Evolutionary conservation across 2,113 vertebrate species (phyloP).

Genomic region (Phalacrocorax brasilianus): DNA sequence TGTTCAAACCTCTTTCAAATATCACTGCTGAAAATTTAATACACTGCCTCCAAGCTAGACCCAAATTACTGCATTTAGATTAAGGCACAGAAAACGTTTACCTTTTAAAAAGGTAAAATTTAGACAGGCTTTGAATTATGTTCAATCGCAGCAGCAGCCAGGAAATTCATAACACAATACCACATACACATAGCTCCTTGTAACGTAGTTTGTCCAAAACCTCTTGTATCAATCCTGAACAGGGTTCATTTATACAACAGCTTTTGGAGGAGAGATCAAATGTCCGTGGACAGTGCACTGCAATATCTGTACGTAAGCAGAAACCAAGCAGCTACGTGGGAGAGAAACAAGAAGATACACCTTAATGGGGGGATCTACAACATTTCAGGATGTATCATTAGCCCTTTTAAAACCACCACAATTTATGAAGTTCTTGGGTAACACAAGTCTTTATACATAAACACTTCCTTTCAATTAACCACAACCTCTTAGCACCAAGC

Average conservation of each 20-base stretch:
- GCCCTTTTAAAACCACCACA: neutral
- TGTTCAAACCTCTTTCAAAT: neutral
- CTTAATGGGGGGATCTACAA: neutral
- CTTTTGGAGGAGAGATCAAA: neutral
- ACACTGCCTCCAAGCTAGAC: neutral
- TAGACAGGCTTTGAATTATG: neutral
- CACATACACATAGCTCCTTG: neutral
- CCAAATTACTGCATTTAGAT: neutral
- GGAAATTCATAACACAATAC: neutral
- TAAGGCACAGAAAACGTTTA: neutral
- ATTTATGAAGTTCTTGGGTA: neutral
- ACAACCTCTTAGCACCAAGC: neutral
- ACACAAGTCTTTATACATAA: neutral
- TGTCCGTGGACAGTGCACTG: accelerated
- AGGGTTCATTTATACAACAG: neutral
- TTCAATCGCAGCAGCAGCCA: neutral
- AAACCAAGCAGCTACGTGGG: neutral
- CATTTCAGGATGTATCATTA: neutral
- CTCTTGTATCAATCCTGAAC: neutral
- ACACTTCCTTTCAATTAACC: neutral
- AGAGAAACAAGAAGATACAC: neutral
- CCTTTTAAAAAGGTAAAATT: neutral
- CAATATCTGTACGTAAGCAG: accelerated
- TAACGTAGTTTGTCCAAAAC: neutral
- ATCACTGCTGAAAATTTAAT: neutral